Evolutionary conservation across 2,113 vertebrate genomes (phyloP), one percentile per base, ranked within the genome.

Genomic region (Thamnaconus septentrionalis): DNA sequence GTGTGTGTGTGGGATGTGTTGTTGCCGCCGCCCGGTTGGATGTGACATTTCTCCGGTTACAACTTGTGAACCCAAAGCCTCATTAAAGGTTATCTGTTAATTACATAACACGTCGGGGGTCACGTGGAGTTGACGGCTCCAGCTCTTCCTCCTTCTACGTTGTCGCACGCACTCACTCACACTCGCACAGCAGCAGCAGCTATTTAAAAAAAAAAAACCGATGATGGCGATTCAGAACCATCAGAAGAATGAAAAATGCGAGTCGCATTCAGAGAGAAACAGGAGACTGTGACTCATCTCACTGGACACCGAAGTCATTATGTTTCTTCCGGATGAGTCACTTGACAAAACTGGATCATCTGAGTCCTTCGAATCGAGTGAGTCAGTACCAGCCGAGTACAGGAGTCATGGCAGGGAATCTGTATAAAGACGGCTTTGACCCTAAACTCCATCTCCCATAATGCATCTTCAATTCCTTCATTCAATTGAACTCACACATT

Each of bases 31-130:
- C 82, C 83, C 73, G 56, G 71, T 87, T 81, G 64, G 79, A 72
- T 74, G 77, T 89, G 90, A 89, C 90, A 88, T 90, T 87, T 90
- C 60, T 64, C 64, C 75, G 61, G 75, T 82, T 80, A 80, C 78
- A 47, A 72, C 78, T 70, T 81, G 82, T 45, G 61, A 83, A 73
- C 68, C 46, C 59, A 67, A 69, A 61, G 84, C 57, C 85, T 91
- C 83, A 87, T 92, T 91, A 92, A 92, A 92, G 92, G 91, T 91
- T 86, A 91, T 90, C 83, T 85, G 80, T 87, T 92, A 91, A 93
- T 92, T 91, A 90, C 60, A 46, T 73, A 78, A 92, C 80, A 87
- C 78, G 71, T 80, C 55, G 50, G 43, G 55, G 84, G 84, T 85
- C 72, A 77, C 18, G 66, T 51, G 0, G 48, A 64, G 75, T 72